phyloP scores from a whole-genome alignment of 2,888 invertebrate genomes.

The Acrobasis repandana region DNA sequence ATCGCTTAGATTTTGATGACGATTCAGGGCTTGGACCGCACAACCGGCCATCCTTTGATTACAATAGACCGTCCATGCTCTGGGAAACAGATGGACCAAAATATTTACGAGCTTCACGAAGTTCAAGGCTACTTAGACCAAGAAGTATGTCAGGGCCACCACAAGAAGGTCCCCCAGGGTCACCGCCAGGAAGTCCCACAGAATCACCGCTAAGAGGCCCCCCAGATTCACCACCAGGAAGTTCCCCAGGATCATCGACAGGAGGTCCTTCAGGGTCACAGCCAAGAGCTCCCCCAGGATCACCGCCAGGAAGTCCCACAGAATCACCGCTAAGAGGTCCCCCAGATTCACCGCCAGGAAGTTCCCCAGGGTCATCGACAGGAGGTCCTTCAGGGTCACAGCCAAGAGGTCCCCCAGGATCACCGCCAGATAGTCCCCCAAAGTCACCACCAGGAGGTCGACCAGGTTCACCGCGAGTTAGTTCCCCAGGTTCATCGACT shows the following conservation, averaged over 20 bases:
- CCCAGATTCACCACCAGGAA: background rate
- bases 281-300: background rate
- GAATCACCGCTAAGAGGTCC: background rate
- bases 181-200: background rate
- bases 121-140: background rate
- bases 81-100: background rate
- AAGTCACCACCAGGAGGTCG: background rate
- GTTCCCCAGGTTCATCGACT: background rate
- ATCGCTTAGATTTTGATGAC: constrained; percentile 6
- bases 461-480: background rate
- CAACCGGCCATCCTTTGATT: background rate
- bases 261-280: background rate
- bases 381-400: background rate
- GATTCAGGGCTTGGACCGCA: background rate
- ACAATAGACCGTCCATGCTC: background rate
- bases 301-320: background rate
- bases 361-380: background rate
- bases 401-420: background rate
- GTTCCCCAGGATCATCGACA: background rate
- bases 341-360: background rate
- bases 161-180: background rate
- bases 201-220: background rate
- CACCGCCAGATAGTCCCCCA: background rate
- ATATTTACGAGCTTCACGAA: background rate
- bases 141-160: background rate